A percentile compares a stretch with the other conserved stretches of the same genome.
Evolutionary conservation across 2,797 vertebrate species (phyloP).

Genomic region (Poecilia gillii): DNA sequence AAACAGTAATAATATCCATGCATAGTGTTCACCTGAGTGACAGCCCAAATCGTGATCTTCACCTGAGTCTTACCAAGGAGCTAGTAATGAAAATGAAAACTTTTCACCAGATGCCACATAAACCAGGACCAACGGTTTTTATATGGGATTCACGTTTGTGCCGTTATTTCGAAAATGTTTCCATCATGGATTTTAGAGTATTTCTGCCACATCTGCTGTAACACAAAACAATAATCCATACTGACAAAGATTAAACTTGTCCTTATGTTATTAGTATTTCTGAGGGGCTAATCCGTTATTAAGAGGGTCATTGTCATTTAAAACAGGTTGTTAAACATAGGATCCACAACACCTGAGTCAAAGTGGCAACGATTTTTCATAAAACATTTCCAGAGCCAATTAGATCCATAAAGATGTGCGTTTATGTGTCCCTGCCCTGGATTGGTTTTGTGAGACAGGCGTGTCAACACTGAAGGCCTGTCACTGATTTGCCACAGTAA

Average conservation of each 20-base stretch:
- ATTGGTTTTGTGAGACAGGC: slow-evolving; percentile 45
- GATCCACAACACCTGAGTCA: slow-evolving; percentile 33
- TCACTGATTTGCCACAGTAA: slow-evolving; percentile 61
- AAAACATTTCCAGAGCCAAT: slow-evolving; percentile 42
- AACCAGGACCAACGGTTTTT: not conserved
- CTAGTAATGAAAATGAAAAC: not conserved
- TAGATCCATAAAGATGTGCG: slow-evolving; percentile 50
- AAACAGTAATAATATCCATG: not conserved
- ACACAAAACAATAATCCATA: not conserved
- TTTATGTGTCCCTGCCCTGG: slow-evolving; percentile 44
- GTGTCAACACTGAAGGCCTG: slow-evolving; percentile 50
- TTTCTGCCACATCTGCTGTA: not conserved
- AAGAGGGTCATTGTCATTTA: not conserved
- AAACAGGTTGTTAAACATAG: slow-evolving; percentile 14
- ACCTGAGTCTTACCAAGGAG: not conserved
- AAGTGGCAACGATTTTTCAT: slow-evolving; percentile 53
- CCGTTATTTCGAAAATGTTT: not conserved
- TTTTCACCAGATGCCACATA: not conserved
- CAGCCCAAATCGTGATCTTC: not conserved
- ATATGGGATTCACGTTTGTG: not conserved
- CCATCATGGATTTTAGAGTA: not conserved
- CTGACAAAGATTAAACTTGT: not conserved
- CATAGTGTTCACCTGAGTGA: not conserved
- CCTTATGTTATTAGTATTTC: not conserved
- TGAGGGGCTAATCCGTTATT: not conserved